Conservation (phyloP, 2,888 invertebrate genomes). For the Drosophila kanekoi region DNA sequence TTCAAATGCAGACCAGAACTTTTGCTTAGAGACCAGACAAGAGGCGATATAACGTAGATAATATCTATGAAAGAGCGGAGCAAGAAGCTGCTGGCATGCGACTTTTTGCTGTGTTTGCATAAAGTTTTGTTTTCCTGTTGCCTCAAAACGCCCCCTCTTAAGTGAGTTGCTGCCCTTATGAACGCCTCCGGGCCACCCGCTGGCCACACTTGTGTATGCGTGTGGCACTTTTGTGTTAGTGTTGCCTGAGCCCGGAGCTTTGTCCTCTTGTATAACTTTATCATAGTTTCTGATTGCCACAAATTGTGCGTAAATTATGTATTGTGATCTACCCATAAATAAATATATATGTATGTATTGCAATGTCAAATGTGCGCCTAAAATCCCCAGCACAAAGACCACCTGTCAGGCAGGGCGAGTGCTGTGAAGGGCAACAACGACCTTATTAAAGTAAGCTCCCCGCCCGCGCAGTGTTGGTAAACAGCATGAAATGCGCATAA, state of each 20-base stretch:
- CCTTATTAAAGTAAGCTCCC: slow-evolving; percentile 32
- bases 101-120: slow-evolving; percentile 72
- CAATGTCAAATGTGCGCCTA: slow-evolving; percentile 21
- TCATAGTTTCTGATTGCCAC: slow-evolving; percentile 71
- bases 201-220: slow-evolving; percentile 11
- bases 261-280: slow-evolving; percentile 53
- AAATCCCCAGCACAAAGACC: slow-evolving; percentile 27
- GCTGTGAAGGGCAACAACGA: slow-evolving; percentile 4
- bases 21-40: not conserved
- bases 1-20: slow-evolving; percentile 8
- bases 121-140: slow-evolving; percentile 45
- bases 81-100: slow-evolving; percentile 13
- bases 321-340: slow-evolving; percentile 45
- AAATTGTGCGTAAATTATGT: slow-evolving; percentile 72
- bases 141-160: slow-evolving; percentile 31
- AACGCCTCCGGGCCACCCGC: slow-evolving; percentile 31
- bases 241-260: slow-evolving; percentile 12
- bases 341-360: slow-evolving; percentile 28
- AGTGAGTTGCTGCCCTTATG: slow-evolving; percentile 46
- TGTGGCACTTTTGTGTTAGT: slow-evolving; percentile 12
- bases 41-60: slow-evolving; percentile 2
- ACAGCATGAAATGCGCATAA: slow-evolving; percentile 31
- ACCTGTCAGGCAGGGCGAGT: slow-evolving; percentile 38
- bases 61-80: slow-evolving; percentile 38
- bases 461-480: slow-evolving; percentile 21